phyloP scores from a whole-genome alignment of 1,140 invertebrate genomes.

The Sarcophaga bullata region DNA sequence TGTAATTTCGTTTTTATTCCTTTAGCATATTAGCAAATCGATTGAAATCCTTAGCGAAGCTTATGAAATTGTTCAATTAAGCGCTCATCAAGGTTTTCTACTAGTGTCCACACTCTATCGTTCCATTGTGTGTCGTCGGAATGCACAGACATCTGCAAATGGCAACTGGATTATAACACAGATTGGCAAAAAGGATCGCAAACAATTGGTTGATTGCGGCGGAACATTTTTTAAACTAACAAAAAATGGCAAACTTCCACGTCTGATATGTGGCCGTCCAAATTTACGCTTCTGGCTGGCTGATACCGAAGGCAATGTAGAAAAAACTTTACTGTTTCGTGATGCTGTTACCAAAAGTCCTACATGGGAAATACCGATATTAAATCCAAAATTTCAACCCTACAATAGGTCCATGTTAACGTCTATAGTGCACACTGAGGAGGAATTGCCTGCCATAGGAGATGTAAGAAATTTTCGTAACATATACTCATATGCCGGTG shows the following conservation, averaged over 20 bases:
- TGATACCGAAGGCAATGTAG: constrained; percentile 78
- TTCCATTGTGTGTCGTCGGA: constrained; percentile 79
- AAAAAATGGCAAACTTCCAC: constrained; percentile 42
- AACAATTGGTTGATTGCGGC: constrained; percentile 69
- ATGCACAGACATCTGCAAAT: constrained; percentile 57
- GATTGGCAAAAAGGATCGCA: constrained; percentile 87
- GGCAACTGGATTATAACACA: constrained; percentile 74
- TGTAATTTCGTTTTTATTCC: constrained; percentile 50
- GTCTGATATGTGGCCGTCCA: constrained; percentile 73
- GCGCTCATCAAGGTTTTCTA: constrained; percentile 80
- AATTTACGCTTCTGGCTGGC: constrained; percentile 85
- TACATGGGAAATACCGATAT: constrained; percentile 72
- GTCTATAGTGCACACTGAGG: not conserved
- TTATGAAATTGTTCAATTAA: constrained; percentile 85
- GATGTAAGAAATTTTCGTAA: constrained; percentile 71
- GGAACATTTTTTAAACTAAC: constrained; percentile 54
- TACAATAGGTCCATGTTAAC: not conserved
- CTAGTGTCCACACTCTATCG: constrained; percentile 83
- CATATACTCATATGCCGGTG: constrained; percentile 74
- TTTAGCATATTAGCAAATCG: constrained; percentile 85
- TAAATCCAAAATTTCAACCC: constrained; percentile 71
- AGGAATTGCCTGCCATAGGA: not conserved
- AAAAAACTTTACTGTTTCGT: constrained; percentile 87
- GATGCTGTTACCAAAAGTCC: constrained; percentile 72
- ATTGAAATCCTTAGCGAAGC: constrained; percentile 83